Base-by-base conservation (phyloP, 2,888 invertebrate species). In the Nemapogon koenigi region DNA sequence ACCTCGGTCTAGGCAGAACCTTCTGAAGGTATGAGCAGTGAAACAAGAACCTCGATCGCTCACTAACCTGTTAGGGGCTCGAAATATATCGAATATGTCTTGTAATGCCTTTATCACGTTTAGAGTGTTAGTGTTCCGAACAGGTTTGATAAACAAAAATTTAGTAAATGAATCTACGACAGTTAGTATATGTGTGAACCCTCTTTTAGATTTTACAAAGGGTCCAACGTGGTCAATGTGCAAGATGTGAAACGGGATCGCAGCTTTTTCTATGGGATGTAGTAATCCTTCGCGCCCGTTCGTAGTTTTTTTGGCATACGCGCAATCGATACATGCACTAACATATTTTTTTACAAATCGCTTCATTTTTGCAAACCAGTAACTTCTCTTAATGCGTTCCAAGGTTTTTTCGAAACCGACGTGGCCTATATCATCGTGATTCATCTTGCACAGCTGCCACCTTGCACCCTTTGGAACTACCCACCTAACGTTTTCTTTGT, bases 191-290 rank as follows among this genome's bases (percentile, higher is more conserved):
- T 64, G 46, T 3, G 43, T 43, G 39, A 65, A 63, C n/a, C 51
- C 51, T 1, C 37, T 46, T 6, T 41, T 47, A 26, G 51, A 57
- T n/a, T 45, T 52, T 4, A 51, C 48, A 41, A 66, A 70, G 3
- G 63, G 65, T 2, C 66, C 64, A 2, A 69, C 38, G 42, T 70
- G 67, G 44, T 71, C 68, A 0, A 70, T 36, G 41, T 70, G 65
- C 10, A 70, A 18, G 0, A 59, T 64, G 35, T 66, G 53, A 25
- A 75, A 62, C 0, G 66, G 67, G 6, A 50, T 46, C 1, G 49
- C 40, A 4, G 53, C 46, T 39, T 69, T 68, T n/a, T 53, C 50
- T 15, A 70, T 69, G 0, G 63, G 57, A 36, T 66, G 52, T n/a
- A 70, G 41, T 13, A 46, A 44, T 6, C 65, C 65, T 40, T 53